Conservation (phyloP, 2,113 vertebrate genomes). For the Zeus faber region DNA sequence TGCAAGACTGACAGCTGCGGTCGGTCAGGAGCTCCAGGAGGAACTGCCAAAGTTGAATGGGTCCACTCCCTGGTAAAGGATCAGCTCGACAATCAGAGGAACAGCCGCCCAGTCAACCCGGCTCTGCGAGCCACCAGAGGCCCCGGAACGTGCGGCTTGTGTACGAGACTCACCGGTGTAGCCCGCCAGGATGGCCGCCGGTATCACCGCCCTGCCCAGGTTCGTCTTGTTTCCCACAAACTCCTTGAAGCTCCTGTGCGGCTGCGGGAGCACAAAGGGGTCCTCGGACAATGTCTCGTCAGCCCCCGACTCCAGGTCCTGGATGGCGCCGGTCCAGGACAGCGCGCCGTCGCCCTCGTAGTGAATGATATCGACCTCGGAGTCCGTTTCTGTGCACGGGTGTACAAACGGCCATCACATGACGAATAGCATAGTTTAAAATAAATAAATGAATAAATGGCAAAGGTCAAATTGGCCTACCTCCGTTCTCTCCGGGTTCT, state of each 20-base stretch:
- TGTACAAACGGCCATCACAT: not conserved
- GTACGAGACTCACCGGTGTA: slow-evolving; percentile 57
- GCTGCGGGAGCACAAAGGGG: slow-evolving; percentile 29
- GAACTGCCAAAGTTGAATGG: slow-evolving; percentile 74
- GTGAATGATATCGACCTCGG: slow-evolving; percentile 22
- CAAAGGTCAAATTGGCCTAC: slow-evolving; percentile 14
- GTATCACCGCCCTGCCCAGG: slow-evolving; percentile 49
- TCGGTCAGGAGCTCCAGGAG: slow-evolving; percentile 72
- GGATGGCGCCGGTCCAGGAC: slow-evolving; percentile 24
- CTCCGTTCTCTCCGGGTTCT: slow-evolving; percentile 6
- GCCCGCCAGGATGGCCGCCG: slow-evolving; percentile 61
- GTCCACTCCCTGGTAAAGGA: slow-evolving; percentile 64
- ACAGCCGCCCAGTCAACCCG: no score
- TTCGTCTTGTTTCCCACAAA: slow-evolving; percentile 36
- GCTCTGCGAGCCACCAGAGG: no score
- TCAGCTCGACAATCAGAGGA: no score
- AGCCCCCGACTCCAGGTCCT: slow-evolving; percentile 9
- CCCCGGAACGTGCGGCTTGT: no score
- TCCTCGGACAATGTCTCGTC: slow-evolving; percentile 23
- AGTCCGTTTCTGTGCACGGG: slow-evolving; percentile 24
- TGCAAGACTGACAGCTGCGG: slow-evolving; percentile 64
- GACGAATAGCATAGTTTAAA: not conserved
- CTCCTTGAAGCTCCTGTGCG: slow-evolving; percentile 64
- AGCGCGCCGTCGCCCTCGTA: slow-evolving; percentile 25
- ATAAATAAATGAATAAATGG: not conserved